Percentiles rank a stretch among this genome's conserved stretches.
phyloP scores from a whole-genome alignment of 2,797 vertebrate species.

The Lateolabrax maculatus region DNA sequence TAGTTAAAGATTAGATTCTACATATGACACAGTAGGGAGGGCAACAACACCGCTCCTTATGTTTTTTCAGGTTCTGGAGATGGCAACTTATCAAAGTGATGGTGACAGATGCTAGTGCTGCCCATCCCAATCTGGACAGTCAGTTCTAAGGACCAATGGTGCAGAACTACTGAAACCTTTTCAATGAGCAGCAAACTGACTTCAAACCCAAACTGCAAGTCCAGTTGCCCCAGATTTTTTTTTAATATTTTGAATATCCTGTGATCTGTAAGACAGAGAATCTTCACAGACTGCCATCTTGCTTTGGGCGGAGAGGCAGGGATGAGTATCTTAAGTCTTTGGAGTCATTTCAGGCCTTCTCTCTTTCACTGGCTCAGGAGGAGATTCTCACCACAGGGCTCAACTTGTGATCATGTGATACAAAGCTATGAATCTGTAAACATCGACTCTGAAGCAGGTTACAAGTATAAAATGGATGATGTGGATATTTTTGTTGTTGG shows the following conservation, averaged over 20 bases:
- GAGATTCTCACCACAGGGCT: slow-evolving; percentile 18
- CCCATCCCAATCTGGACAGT: not conserved
- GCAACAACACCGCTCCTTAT: too few relatives aligned
- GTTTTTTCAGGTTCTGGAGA: not conserved
- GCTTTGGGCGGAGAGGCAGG: not conserved
- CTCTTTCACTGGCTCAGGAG: slow-evolving; percentile 9
- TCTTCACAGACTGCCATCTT: not conserved
- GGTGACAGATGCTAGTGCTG: not conserved
- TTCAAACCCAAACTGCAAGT: slow-evolving; percentile 11
- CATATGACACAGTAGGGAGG: not conserved
- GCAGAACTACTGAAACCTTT: not conserved
- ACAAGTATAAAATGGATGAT: slow-evolving; percentile 22
- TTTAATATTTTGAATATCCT: slow-evolving; percentile 11
- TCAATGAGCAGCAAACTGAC: not conserved
- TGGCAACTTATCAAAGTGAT: not conserved
- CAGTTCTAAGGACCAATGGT: not conserved
- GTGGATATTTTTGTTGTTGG: slow-evolving; percentile 26
- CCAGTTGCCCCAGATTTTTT: not conserved
- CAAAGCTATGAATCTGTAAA: slow-evolving; percentile 1
- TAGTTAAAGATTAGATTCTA: not conserved
- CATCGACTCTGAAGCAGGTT: not conserved
- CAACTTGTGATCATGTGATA: slow-evolving; percentile 34
- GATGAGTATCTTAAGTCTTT: slow-evolving; percentile 19
- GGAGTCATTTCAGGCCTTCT: not conserved
- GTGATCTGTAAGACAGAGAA: slow-evolving; percentile 21